Base-by-base conservation (phyloP, 2,113 vertebrate genomes). In the Carollia perspicillata region DNA sequence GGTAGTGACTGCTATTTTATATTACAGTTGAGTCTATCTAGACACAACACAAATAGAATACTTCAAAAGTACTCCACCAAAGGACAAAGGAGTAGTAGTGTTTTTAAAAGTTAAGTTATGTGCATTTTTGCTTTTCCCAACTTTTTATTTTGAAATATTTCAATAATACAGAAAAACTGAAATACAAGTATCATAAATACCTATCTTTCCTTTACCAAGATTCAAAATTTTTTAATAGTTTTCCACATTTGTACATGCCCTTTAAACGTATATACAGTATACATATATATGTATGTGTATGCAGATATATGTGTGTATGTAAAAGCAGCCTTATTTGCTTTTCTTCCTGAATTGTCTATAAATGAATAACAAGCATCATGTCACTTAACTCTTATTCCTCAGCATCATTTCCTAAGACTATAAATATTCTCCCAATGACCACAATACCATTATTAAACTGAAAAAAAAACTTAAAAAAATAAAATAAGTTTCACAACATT, bases 21-120 rank as follows among this genome's bases (percentile, higher is more conserved):
- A 55, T 74, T 58, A 80, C 33, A 92, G 71, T 2, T 75, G 30
- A 85, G 88, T 91, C 89, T 84, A 80, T 42, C 37, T 44, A 95
- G 71, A 92, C 44, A 90, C 10, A n/a, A 89, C 71, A n/a, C 47
- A 93, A 80, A 69, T 78, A 93, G 93, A 65, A 75, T 83, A 40
- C 89, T 90, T 51, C 40, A 55, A 71, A 87, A 93, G 87, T 37
- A 87, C 28, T 44, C 71, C 20, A 69, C 95, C 42, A 84, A 86
- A 87, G 33, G 44, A 74, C 33, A 85, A 63, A 89, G 49, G 16
- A 69, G 35, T 18, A 75, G 16, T 37, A 37, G 26, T 81, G 33
- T 49, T 66, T 78, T 96, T 80, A 60, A 68, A 78, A 89, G 17
- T 93, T 80, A 80, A 74, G n/a, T 90, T 51, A 74, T 33, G 68